phyloP scores from a whole-genome alignment of 2,888 invertebrate species.

The Heteropelma amictum region DNA sequence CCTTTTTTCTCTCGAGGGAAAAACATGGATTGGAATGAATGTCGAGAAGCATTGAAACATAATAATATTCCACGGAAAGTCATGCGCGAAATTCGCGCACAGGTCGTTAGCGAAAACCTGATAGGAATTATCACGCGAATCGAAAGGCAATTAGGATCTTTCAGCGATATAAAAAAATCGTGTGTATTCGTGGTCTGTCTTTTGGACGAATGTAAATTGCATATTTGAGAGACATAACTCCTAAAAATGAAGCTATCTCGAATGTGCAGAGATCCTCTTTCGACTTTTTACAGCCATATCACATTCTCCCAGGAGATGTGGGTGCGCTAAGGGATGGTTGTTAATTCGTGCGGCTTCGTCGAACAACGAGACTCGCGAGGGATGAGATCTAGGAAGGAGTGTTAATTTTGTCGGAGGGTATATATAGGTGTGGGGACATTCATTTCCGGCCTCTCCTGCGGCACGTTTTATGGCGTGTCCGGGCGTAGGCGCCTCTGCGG shows the following conservation, averaged over 20 bases:
- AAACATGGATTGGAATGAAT: too few species aligned
- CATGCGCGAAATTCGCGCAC: too few species aligned
- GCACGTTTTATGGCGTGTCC: slow-evolving; percentile 59
- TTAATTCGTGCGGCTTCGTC: slow-evolving; percentile 45
- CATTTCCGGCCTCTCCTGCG: slow-evolving; percentile 59
- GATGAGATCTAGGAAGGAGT: slow-evolving; percentile 26
- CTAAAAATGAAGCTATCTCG: slow-evolving; percentile 12
- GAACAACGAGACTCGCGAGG: neutral
- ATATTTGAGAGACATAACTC: slow-evolving; percentile 1
- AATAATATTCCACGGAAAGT: too few species aligned
- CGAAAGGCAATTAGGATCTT: too few species aligned
- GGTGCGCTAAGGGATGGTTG: slow-evolving; percentile 27
- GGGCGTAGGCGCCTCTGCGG: slow-evolving; percentile 54
- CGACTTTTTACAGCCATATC: slow-evolving; percentile 38
- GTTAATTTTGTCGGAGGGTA: slow-evolving; percentile 51
- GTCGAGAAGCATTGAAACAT: too few species aligned
- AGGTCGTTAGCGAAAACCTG: too few species aligned
- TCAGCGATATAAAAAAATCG: too few species aligned
- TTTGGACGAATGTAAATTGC: neutral
- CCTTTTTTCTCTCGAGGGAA: neutral
- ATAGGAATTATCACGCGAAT: too few species aligned
- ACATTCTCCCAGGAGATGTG: slow-evolving; percentile 7
- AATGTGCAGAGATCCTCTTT: neutral
- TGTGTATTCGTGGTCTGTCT: too few species aligned
- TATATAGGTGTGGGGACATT: slow-evolving; percentile 49